These are phyloP conservation scores for Pomacea maculata DNA, from an alignment of 1,140 invertebrate species.

Conservation along the genomic window DNA sequence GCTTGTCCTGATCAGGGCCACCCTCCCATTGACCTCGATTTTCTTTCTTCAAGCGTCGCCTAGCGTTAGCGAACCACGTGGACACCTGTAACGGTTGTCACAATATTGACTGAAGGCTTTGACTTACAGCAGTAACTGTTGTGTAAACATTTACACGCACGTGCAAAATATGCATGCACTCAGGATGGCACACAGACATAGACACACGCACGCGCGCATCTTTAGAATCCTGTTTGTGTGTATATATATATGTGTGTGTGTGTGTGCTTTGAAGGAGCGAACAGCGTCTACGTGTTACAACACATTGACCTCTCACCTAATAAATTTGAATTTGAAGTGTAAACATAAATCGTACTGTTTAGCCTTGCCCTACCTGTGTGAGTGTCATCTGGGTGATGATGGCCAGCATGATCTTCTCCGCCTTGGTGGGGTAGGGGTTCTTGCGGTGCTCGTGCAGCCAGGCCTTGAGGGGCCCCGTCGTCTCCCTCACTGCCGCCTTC, in stretches of 20 bases:
- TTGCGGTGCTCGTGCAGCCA: slow-evolving; percentile 99
- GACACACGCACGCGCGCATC: too few relatives aligned
- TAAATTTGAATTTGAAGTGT: not conserved
- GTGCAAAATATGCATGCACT: too few relatives aligned
- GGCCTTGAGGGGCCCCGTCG: slow-evolving; percentile 91
- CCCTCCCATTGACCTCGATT: slow-evolving; percentile 97
- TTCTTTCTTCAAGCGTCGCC: slow-evolving; percentile 84
- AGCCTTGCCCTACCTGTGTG: slow-evolving; percentile 74
- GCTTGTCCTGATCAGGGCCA: slow-evolving; percentile 51
- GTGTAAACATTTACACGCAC: too few relatives aligned
- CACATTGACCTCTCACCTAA: too few relatives aligned
- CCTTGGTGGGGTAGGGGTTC: slow-evolving; percentile 98
- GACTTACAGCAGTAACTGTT: too few relatives aligned
- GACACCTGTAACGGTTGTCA: slow-evolving; percentile 65
- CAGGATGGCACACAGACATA: too few relatives aligned
- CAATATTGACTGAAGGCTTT: too few relatives aligned
- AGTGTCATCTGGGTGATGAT: slow-evolving; percentile 99
- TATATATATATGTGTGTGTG: too few relatives aligned
- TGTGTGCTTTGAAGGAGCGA: too few relatives aligned
- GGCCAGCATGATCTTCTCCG: slow-evolving; percentile 98
- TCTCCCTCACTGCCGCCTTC: slow-evolving; percentile 95
- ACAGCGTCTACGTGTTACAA: too few relatives aligned
- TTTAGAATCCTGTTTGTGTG: too few relatives aligned
- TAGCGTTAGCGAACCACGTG: slow-evolving; percentile 66
- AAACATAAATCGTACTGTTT: too few relatives aligned